Percentiles rank a stretch among this genome's conserved stretches.
These are phyloP conservation scores for Anguilla anguilla DNA, from an alignment of 2,797 vertebrate species.

Conservation along the genomic window DNA sequence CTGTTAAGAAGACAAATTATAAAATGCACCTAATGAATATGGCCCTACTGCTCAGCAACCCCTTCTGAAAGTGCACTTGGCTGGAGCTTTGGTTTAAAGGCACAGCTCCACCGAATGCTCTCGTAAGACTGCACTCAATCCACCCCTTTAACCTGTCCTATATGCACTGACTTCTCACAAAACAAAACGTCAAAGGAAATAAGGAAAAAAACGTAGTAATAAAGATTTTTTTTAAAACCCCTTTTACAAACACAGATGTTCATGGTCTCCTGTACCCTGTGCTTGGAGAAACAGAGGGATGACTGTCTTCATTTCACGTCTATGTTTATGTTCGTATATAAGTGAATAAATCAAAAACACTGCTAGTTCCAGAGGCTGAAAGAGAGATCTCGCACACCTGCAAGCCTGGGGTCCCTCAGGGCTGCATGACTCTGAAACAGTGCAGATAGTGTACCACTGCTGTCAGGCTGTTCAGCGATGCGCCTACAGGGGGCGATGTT, in stretches of 20 bases:
- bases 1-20: slow-evolving; percentile 50
- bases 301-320: neutral
- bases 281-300: neutral
- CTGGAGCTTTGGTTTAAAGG: slow-evolving; percentile 32
- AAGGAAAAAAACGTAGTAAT: neutral
- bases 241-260: slow-evolving; percentile 1
- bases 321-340: slow-evolving; percentile 8
- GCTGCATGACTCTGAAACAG: neutral
- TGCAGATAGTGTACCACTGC: neutral
- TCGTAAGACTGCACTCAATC: neutral
- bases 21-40: slow-evolving; percentile 40
- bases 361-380: neutral
- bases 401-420: neutral
- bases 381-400: slow-evolving; percentile 1
- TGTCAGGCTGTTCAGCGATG: neutral
- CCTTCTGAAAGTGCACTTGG: slow-evolving; percentile 34
- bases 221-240: neutral
- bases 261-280: neutral
- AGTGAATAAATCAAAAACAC: neutral
- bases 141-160: neutral
- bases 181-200: neutral
- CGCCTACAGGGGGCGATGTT: slow-evolving; percentile 53
- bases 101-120: slow-evolving; percentile 9
- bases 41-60: slow-evolving; percentile 26
- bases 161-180: neutral